Percentiles rank a stretch among this genome's conserved stretches.
These are phyloP conservation scores for Coptotermes formosanus DNA, from an alignment of 1,140 invertebrate genomes.

Conservation along the genomic window DNA sequence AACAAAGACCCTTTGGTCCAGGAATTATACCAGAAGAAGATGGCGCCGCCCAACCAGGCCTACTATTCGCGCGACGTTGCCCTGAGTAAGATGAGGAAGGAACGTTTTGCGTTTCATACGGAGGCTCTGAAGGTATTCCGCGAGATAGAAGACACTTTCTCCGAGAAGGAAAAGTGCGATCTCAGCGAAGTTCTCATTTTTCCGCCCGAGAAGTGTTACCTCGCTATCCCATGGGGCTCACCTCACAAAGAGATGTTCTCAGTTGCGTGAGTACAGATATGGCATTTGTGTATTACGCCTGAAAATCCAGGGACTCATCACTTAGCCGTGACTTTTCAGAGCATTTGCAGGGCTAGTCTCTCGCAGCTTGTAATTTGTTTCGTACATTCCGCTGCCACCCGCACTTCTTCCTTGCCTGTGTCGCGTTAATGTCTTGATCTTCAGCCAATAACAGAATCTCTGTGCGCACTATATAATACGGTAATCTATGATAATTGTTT, in stretches of 20 bases:
- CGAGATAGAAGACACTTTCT: conserved; percentile 22
- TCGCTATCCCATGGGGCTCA: neutral
- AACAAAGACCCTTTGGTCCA: conserved; percentile 20
- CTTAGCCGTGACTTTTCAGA: too few species aligned
- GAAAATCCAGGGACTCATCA: too few species aligned
- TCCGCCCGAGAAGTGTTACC: neutral
- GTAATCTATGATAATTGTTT: too few species aligned
- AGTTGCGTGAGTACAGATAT: neutral
- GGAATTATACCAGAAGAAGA: conserved; percentile 20
- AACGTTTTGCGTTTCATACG: conserved; percentile 10
- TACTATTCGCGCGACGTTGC: conserved; percentile 10
- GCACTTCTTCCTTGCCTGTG: too few species aligned
- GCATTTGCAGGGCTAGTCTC: too few species aligned
- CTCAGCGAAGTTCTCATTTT: conserved; percentile 14
- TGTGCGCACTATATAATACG: too few species aligned
- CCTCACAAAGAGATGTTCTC: neutral
- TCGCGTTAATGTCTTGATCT: too few species aligned
- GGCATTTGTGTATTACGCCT: too few species aligned
- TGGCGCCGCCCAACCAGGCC: neutral
- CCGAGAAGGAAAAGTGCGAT: conserved; percentile 20
- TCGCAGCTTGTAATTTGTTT: too few species aligned
- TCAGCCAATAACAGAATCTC: too few species aligned
- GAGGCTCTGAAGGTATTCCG: conserved; percentile 20
- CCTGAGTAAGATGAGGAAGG: neutral
- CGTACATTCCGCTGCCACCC: too few species aligned